Evolutionary conservation across 2,888 invertebrate species (phyloP).

Genomic region (Ecliptopera silaceata): DNA sequence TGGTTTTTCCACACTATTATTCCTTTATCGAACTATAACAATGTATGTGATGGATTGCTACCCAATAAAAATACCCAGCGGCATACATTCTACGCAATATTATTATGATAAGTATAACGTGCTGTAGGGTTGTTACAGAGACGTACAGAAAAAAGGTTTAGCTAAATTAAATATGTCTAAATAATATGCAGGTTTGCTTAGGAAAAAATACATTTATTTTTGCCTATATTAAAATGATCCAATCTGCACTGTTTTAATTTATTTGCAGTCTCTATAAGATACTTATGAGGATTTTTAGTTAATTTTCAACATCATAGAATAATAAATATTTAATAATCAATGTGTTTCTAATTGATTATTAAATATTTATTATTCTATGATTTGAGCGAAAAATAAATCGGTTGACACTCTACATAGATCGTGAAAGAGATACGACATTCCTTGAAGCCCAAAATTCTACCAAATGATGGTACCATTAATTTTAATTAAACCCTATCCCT

Average conservation of each 20-base stretch:
- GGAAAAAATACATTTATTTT: not conserved
- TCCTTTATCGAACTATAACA: slow-evolving; percentile 51
- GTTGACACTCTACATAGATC: not conserved
- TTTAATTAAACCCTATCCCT: slow-evolving; percentile 19
- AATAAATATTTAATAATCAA: too few species aligned
- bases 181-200: not conserved
- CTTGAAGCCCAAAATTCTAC: slow-evolving; percentile 5
- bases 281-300: too few species aligned
- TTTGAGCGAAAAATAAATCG: too few species aligned
- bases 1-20: slow-evolving; percentile 46
- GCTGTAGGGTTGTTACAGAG: not conserved
- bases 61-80: slow-evolving; percentile 42
- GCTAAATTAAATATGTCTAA: not conserved
- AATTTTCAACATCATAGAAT: too few species aligned
- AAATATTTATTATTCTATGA: too few species aligned
- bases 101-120: not conserved
- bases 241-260: too few species aligned
- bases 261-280: too few species aligned
- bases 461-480: slow-evolving; percentile 19
- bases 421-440: not conserved
- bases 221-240: too few species aligned
- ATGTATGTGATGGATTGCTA: slow-evolving; percentile 55
- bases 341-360: too few species aligned
- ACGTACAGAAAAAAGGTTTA: not conserved
- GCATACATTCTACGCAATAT: slow-evolving; percentile 14